Conservation (phyloP, 1,140 invertebrate genomes). For the Orussus abietinus region DNA sequence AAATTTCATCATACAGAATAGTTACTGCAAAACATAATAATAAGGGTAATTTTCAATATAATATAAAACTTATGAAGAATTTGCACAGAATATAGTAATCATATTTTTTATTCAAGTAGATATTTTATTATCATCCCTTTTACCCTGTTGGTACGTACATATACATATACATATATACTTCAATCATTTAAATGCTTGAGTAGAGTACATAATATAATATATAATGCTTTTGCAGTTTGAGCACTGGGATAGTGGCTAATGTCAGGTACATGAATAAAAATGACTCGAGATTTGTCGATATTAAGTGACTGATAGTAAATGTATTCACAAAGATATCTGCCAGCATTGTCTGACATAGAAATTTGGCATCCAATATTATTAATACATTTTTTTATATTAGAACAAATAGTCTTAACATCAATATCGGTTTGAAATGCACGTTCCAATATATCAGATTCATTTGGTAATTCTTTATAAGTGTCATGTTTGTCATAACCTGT, state of each 20-base stretch:
- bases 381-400: constrained; percentile 41
- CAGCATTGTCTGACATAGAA: constrained; percentile 47
- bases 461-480: constrained; percentile 47
- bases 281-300: constrained; percentile 50
- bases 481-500: constrained; percentile 56
- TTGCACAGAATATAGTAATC: constrained; percentile 1
- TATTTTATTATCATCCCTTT: constrained; percentile 6
- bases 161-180: constrained; percentile 4
- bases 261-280: constrained; percentile 69
- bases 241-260: constrained; percentile 52
- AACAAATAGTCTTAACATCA: constrained; percentile 46
- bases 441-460: constrained; percentile 34
- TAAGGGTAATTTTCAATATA: constrained; percentile 8
- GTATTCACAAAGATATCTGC: constrained; percentile 67
- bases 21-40: constrained; percentile 17
- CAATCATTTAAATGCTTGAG: constrained; percentile 17
- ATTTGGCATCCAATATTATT: constrained; percentile 29
- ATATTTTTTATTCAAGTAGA: constrained; percentile 2
- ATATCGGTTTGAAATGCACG: constrained; percentile 42
- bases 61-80: constrained; percentile 8
- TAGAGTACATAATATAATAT: constrained; percentile 50
- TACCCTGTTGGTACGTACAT: background rate
- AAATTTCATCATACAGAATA: constrained; percentile 52
- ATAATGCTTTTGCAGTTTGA: constrained; percentile 55
- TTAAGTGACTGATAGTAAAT: constrained; percentile 64